Evolutionary conservation across 2,888 invertebrate species (phyloP), one percentile per base, ranked within the genome.

Genomic region (Clepsis dumicolana): DNA sequence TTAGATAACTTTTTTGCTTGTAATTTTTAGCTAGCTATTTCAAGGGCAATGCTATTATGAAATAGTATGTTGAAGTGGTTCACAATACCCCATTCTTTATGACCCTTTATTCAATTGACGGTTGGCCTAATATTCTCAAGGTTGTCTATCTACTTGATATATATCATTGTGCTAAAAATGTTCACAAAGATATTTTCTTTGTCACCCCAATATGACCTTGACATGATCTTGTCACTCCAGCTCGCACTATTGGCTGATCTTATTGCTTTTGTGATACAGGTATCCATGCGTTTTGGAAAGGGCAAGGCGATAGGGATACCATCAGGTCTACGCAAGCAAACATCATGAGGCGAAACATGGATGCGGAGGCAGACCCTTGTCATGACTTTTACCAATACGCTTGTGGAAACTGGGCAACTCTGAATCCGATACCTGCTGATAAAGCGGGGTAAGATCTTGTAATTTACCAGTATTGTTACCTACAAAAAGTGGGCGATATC

Each of bases 381-480:
- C 93, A 95, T 4, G 97, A 98, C 82, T 98, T 98, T 83, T 98
- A 97, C 82, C 96, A 96, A 78, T 98, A 96, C 78, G 96, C 98
- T 0, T 98, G 96, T 83, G 98, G 98, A 0, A 97, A 97, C 78
- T 98, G 98, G 98, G 95, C 96, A 35, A 95, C 95, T 61, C 93
- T 96, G 50, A 97, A 98, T 87, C 97, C 97, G 0, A 97, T 98
- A 79, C 98, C 98, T 1, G 96, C 97, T 61, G 98, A 98, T 79
- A 97, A 97, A 88, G 96, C 97, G 5, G 96, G 96, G 80, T 93
- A 84, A 75, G 77, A 21, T 48, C 21, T 48, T 21, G 10, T 21
- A 48, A n/a, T 0, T 18, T 38, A 8, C 8, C 4, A 18, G 18
- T 44, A 18, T 18, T 18, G 8, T 44, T 5, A 4, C 4, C 3